Conservation (phyloP, 2,797 vertebrate genomes). For the Sparidentex hasta region DNA sequence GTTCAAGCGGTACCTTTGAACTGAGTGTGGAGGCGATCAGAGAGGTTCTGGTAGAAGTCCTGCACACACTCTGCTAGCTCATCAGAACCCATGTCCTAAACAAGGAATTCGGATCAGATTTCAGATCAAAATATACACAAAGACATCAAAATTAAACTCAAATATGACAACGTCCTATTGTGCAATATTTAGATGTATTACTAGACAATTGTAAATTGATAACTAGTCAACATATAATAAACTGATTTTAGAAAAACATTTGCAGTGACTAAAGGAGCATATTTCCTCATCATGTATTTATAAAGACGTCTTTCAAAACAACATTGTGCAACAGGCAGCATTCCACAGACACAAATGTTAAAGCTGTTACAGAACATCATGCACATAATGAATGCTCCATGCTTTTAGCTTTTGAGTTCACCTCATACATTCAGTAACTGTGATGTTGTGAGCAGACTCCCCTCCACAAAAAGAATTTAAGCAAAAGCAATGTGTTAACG, state of each 20-base stretch:
- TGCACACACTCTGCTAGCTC: slow-evolving; percentile 96
- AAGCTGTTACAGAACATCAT: neutral
- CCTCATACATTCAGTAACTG: neutral
- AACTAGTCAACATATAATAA: neutral
- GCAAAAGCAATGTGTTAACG: neutral
- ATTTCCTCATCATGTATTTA: neutral
- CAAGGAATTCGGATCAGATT: neutral
- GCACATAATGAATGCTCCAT: neutral
- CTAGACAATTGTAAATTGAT: neutral
- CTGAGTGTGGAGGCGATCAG: slow-evolving; percentile 93
- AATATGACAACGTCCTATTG: neutral
- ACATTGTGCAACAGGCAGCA: neutral
- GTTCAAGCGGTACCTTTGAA: slow-evolving; percentile 86
- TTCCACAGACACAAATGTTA: neutral
- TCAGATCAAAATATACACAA: neutral
- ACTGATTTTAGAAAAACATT: neutral
- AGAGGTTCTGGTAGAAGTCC: slow-evolving; percentile 97
- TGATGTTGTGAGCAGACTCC: neutral
- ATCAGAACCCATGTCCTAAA: slow-evolving; percentile 92
- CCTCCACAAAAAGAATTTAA: neutral
- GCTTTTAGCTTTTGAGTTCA: neutral
- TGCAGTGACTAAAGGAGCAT: neutral
- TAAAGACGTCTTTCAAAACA: neutral
- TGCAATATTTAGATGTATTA: neutral
- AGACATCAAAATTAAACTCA: neutral